Evolutionary conservation across 2,888 invertebrate species (phyloP).

Genomic region (Ashinkailepas kermadecensis): DNA sequence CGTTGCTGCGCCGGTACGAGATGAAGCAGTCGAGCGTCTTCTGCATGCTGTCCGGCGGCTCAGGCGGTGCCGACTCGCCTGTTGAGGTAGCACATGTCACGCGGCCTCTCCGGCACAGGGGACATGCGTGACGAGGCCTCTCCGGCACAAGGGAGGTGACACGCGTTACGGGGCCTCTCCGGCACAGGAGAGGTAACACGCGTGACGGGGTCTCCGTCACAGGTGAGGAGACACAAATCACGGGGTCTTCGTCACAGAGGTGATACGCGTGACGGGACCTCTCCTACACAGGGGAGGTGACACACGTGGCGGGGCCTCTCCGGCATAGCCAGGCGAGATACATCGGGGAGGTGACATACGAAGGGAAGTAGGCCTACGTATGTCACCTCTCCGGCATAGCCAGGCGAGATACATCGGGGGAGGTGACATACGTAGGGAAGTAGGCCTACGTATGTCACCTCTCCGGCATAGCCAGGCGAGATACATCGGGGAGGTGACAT

Average conservation of each 20-base stretch:
- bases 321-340: too few relatives aligned
- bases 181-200: too few relatives aligned
- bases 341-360: too few relatives aligned
- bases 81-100: background rate
- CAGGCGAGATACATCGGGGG: too few relatives aligned
- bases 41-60: constrained; percentile 44
- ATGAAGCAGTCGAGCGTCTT: constrained; percentile 95
- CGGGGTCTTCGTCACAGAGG: background rate
- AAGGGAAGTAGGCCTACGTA: too few relatives aligned
- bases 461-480: constrained; percentile 30
- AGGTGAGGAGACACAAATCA: background rate
- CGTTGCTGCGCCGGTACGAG: constrained; percentile 93
- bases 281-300: too few relatives aligned
- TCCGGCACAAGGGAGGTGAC: too few relatives aligned
- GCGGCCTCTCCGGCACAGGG: background rate
- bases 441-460: too few relatives aligned
- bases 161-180: too few relatives aligned
- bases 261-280: background rate
- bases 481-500: too few relatives aligned
- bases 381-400: constrained; percentile 27
- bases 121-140: background rate
- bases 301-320: too few relatives aligned
- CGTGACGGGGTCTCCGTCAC: constrained; percentile 28
- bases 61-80: constrained; percentile 28
- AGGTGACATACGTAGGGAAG: too few relatives aligned